phyloP scores from a whole-genome alignment of 2,797 vertebrate genomes.

The Spatula versicolor region DNA sequence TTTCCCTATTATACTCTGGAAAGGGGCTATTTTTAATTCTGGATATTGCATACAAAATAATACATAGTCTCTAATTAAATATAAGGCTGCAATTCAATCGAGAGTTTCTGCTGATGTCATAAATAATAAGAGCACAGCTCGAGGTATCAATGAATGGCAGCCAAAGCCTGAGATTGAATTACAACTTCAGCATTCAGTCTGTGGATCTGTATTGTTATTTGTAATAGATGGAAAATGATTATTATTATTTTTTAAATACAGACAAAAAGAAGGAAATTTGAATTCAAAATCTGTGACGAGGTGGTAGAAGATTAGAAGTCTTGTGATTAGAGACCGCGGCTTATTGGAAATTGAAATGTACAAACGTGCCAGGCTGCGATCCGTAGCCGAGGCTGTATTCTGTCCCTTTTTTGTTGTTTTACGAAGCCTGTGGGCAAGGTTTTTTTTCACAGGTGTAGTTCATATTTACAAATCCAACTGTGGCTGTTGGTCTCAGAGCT shows the following conservation, averaged over 20 bases:
- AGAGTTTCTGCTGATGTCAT: constrained; percentile 85
- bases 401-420: neutral
- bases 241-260: constrained; percentile 87
- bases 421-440: neutral
- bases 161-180: constrained; percentile 80
- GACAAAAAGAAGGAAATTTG: constrained; percentile 83
- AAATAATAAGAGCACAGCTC: constrained; percentile 81
- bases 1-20: constrained; percentile 75
- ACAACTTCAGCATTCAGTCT: constrained; percentile 80
- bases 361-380: constrained; percentile 72
- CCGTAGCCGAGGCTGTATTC: constrained; percentile 24
- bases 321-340: constrained; percentile 75
- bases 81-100: constrained; percentile 81
- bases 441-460: neutral
- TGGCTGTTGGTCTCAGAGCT: neutral
- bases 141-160: constrained; percentile 81
- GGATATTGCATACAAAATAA: constrained; percentile 84
- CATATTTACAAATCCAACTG: rapidly evolving
- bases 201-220: constrained; percentile 83
- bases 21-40: constrained; percentile 84
- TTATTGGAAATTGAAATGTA: constrained; percentile 81
- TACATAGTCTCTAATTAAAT: constrained; percentile 84
- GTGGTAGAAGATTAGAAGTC: constrained; percentile 80
- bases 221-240: constrained; percentile 85
- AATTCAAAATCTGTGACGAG: constrained; percentile 78